Conservation (phyloP, 1,140 invertebrate species). For the Pachyrhynchus sulphureomaculatus region DNA sequence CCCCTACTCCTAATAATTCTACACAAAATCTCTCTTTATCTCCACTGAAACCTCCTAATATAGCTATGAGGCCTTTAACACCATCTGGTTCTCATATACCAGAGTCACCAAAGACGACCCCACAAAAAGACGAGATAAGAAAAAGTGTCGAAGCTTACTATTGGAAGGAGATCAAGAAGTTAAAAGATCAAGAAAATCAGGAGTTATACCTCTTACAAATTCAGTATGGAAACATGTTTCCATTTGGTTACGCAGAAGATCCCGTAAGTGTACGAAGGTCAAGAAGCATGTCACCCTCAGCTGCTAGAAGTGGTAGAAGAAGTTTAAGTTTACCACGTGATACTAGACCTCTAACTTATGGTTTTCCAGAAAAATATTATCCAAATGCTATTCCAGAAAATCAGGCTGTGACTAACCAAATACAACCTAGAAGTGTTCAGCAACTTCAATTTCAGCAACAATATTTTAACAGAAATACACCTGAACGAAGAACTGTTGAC, state of each 20-base stretch:
- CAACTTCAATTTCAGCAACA: constrained; percentile 31
- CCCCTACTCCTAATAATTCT: constrained; percentile 24
- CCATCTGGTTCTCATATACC: constrained; percentile 16
- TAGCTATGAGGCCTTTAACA: constrained; percentile 21
- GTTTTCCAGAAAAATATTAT: constrained; percentile 1
- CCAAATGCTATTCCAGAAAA: constrained; percentile 41
- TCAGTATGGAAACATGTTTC: constrained; percentile 33
- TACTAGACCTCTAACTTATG: background rate
- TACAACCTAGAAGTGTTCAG: constrained; percentile 28
- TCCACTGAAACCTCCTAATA: constrained; percentile 21
- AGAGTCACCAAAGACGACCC: constrained; percentile 35
- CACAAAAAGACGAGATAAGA: constrained; percentile 51
- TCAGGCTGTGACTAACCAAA: constrained; percentile 17
- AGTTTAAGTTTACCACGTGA: constrained; percentile 49
- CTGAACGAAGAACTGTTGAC: constrained; percentile 39
- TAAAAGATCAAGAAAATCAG: constrained; percentile 58
- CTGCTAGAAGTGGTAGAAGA: constrained; percentile 34
- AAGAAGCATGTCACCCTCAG: constrained; percentile 39
- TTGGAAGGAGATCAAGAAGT: constrained; percentile 61
- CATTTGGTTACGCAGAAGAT: constrained; percentile 44
- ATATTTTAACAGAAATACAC: constrained; percentile 34
- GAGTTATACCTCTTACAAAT: constrained; percentile 47
- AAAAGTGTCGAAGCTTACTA: constrained; percentile 61
- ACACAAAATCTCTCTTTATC: constrained; percentile 25
- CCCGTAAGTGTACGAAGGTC: constrained; percentile 36